Evolutionary conservation across 2,888 invertebrate species (phyloP).

Genomic region (Himalopsyche tibetana): DNA sequence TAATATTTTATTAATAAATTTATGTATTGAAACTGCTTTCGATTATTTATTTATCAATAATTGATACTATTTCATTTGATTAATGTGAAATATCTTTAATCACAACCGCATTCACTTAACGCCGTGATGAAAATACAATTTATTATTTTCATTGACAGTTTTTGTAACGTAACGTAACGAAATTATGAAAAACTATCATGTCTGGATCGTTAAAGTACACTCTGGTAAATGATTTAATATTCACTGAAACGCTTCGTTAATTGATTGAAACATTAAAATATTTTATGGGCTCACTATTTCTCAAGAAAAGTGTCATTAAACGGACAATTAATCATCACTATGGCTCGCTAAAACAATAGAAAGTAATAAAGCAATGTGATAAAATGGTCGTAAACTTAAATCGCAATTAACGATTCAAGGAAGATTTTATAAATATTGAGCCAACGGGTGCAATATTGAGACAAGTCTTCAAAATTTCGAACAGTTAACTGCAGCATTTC

Average conservation of each 20-base stretch:
- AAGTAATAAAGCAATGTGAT: constrained; percentile 6
- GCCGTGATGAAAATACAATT: no score
- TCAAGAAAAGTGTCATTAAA: constrained; percentile 17
- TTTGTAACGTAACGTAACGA: not conserved
- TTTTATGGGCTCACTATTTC: not conserved
- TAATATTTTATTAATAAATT: no score
- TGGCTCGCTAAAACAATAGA: constrained; percentile 10
- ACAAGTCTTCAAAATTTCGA: no score
- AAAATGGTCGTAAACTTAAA: constrained; percentile 31
- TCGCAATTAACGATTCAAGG: not conserved
- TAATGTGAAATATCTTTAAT: no score
- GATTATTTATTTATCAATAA: no score
- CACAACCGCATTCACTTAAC: no score
- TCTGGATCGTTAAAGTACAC: not conserved
- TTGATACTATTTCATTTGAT: no score
- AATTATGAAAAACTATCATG: constrained; percentile 34
- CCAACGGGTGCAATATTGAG: no score
- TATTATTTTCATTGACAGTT: no score
- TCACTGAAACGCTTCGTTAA: constrained; percentile 19
- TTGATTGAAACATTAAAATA: constrained; percentile 34
- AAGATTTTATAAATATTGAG: not conserved
- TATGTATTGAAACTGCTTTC: no score
- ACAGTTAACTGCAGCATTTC: no score
- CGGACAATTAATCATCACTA: constrained; percentile 12
- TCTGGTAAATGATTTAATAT: not conserved